These are phyloP conservation scores for Eupithecia tripunctaria DNA, from an alignment of 2,888 invertebrate species.

Conservation along the genomic window DNA sequence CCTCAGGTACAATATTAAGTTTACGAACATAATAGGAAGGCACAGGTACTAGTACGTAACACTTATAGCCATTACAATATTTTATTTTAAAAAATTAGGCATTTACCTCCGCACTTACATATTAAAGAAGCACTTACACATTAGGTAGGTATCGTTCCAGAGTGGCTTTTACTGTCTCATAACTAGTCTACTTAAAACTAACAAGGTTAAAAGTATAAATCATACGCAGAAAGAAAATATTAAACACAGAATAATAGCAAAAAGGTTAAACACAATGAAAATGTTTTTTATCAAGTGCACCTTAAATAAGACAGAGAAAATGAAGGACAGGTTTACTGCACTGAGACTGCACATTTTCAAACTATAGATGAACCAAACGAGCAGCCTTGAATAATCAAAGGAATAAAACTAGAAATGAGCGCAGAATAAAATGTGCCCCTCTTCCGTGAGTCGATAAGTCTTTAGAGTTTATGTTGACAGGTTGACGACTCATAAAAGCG, in stretches of 20 bases:
- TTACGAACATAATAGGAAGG: too few relatives aligned
- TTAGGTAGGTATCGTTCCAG: too few relatives aligned
- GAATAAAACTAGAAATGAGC: conserved; percentile 31
- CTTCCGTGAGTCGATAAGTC: conserved; percentile 49
- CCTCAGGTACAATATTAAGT: too few relatives aligned
- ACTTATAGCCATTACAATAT: too few relatives aligned
- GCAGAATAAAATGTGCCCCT: conserved; percentile 37
- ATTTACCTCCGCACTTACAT: too few relatives aligned
- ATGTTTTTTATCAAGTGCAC: neutral
- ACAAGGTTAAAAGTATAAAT: too few relatives aligned
- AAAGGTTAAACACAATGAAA: neutral
- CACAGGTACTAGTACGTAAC: too few relatives aligned
- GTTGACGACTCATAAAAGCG: conserved; percentile 78
- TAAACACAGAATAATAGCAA: neutral
- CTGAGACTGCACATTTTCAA: conserved; percentile 5
- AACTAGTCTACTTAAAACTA: too few relatives aligned
- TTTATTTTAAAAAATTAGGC: too few relatives aligned
- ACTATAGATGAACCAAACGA: neutral
- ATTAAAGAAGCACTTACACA: too few relatives aligned
- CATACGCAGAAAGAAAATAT: neutral
- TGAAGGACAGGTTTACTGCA: neutral
- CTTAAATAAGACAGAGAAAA: neutral
- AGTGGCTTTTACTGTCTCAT: too few relatives aligned
- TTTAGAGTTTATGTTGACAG: conserved; percentile 55
- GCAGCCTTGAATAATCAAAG: conserved; percentile 19